Evolutionary conservation across 2,888 invertebrate species (phyloP), one percentile per base, ranked within the genome.

Genomic region (Hypomecis punctinalis): DNA sequence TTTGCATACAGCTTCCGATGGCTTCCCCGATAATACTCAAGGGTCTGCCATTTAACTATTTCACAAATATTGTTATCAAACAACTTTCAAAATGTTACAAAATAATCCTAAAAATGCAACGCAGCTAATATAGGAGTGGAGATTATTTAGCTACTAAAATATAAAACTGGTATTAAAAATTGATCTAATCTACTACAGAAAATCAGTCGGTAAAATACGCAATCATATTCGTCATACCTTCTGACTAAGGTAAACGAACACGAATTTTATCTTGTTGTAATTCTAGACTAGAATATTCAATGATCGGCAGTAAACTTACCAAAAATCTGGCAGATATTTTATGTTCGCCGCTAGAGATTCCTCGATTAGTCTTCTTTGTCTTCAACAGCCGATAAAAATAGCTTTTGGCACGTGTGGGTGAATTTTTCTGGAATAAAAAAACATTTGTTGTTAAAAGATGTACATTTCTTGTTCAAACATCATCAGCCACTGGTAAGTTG

Each of bases 301-400:
- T 5, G 7, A n/a, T 36, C 10, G 10, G 36, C n/a, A 48, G 11
- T 37, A 37, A 36, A 43, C 45, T 46, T 45, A 46, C 45, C 36
- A 55, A 55, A n/a, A 13, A 46, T 13, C 40, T n/a, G 7, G 5
- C 11, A 11, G 7, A 10, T 43, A 11, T 36, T 40, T 23, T 33
- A 6, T 10, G 2, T 40, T 8, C 9, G 23, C 52, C 5, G 6
- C 39, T 23, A 10, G 42, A 61, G 48, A 48, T 61, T 55, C 33
- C n/a, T n/a, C 46, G 5, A n/a, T 71, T 67, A 87, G 10, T 88
- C 85, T 68, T 90, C 89, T 63, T 86, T 84, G 37, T 97, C 97
- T 91, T 97, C 97, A 66, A 95, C 96, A 9, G 97, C 96, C 9
- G 96, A 95, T 76, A 97, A 81, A 77, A 97, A 96, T 66, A 97